Evolutionary conservation across 53 echinoderm and acorn worm genomes (phyloP), one percentile per base, ranked within the genome.

Genomic region (Paracentrotus lividus): DNA sequence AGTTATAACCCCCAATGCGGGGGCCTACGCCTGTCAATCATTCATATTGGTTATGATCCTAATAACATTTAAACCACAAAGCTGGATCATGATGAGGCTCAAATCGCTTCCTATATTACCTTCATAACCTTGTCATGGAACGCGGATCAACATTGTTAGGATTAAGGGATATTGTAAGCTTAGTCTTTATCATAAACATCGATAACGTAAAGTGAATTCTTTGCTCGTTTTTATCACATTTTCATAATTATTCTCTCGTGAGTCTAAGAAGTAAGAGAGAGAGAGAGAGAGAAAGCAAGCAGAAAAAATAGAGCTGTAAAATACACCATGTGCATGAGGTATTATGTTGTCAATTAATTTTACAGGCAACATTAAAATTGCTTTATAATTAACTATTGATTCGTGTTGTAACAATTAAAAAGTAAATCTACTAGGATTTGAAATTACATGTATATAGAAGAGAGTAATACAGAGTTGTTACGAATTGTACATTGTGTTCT

Each of bases 11-110:
- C 32, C 42, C 42, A 23, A 42, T 40, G 38, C 76, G 20, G 12
- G 16, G 76, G 42, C 36, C 42, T 16, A 20, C 15, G 18, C 15
- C 38, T 42, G 76, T 76, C 76, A 42, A 42, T 76, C 76, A 76
- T 76, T 12, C 21, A 1, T 38, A 16, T 18, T 36, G 31, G 64
- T 31, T 64, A 64, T 64, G 64, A 64, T 64, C 64, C 31, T 27
- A 29, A 26, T 7, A 64, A n/a, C n/a, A n/a, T 64, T 31, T 40
- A 76, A 42, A 76, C 76, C 76, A 42, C 76, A 76, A 76, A 76
- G 76, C 76, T 76, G 2, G 76, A 76, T 76, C 20, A 76, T 42
- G 76, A 76, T 76, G 40, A 18, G 76, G 38, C 36, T 76, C 76
- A 40, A 76, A 76, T 16, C 13, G 42, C 76, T 76, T 76, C 76